Evolutionary conservation across 2,113 vertebrate genomes (phyloP), one percentile per base, ranked within the genome.

Genomic region (Bubo blakistoni): DNA sequence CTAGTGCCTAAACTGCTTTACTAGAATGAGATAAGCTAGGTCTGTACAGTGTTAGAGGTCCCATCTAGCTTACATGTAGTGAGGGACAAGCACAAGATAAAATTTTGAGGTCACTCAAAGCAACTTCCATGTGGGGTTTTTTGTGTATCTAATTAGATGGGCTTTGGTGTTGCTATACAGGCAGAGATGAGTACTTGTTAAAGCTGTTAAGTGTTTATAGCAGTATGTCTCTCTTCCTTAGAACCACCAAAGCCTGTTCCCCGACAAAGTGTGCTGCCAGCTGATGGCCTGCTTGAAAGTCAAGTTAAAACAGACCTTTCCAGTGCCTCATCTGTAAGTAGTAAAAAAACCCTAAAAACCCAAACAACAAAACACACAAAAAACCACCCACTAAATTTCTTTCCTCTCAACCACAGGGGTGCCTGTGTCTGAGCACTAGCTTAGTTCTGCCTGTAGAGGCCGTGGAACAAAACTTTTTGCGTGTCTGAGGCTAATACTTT

Each of bases 271-370:
- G 54, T 18, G 6, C 73, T 82, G 14, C 61, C 94, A 42, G 46
- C 86, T 93, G 97, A 98, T 17, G 92, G 69, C 72, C 94, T 97
- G 21, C 99, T 99, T 95, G 98, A 99, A 97, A 97, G 98, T 54
- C 97, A 98, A 42, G 98, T 98, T 95, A 98, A 98, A 95, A 94
- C 95, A 59, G 97, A 97, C 66, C 61, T 91, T n/a, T 99, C 99
- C 74, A 97, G 91, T 91, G 92, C 91, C 10, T 94, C 98, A 20
- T 85, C 96, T 94, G 99, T 99, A 98, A 97, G 98, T 97, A 94
- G 1, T 29, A 67, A 70, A 78, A 20, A 34, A 5, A 46, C 16
- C 44, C 44, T 46, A 27, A 30, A 46, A 51, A 32, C 8, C 62
- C 10, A 24, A 34, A 47, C 16, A 51, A 51, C 49, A 19, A 54